phyloP scores from a whole-genome alignment of 2,888 invertebrate species.

The Scaptomyza parva region DNA sequence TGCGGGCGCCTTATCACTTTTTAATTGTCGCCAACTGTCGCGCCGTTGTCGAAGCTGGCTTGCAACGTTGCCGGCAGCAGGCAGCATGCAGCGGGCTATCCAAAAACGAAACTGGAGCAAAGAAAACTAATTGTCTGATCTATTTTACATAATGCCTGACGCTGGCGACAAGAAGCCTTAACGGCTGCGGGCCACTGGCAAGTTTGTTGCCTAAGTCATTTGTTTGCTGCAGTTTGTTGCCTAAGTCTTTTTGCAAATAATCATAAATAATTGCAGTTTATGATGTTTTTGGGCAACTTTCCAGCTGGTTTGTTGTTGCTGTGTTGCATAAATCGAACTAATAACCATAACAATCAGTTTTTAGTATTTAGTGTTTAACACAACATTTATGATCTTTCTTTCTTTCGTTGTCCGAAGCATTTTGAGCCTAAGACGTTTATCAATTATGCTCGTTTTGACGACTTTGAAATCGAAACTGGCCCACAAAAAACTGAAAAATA shows the following conservation, averaged over 20 bases:
- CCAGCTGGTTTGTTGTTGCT: conserved; percentile 5
- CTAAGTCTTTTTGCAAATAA: conserved; percentile 33
- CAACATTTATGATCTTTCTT: conserved; percentile 19
- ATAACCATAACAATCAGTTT: conserved; percentile 3
- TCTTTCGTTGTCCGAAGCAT: background rate
- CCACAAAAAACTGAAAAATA: conserved; percentile 26
- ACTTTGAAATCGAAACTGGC: conserved; percentile 44
- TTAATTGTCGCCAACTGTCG: conserved; percentile 71
- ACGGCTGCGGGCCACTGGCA: conserved; percentile 31
- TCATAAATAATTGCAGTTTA: conserved; percentile 1
- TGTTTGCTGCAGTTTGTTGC: conserved; percentile 41
- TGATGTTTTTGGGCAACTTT: background rate
- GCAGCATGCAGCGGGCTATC: background rate
- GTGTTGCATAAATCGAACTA: conserved; percentile 14
- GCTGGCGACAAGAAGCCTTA: conserved; percentile 7
- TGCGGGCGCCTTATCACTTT: conserved; percentile 72
- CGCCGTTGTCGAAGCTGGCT: conserved; percentile 15
- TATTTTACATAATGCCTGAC: conserved; percentile 82
- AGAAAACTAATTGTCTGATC: conserved; percentile 83
- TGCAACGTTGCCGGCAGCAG: conserved; percentile 10
- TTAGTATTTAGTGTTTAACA: background rate
- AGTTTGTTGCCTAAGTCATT: conserved; percentile 78
- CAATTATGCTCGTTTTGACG: conserved; percentile 9
- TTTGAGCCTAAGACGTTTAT: conserved; percentile 9
- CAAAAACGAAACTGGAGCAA: conserved; percentile 78